Evolutionary conservation across 2,797 vertebrate species (phyloP), one percentile per base, ranked within the genome.

Genomic region (Artibeus lituratus): DNA sequence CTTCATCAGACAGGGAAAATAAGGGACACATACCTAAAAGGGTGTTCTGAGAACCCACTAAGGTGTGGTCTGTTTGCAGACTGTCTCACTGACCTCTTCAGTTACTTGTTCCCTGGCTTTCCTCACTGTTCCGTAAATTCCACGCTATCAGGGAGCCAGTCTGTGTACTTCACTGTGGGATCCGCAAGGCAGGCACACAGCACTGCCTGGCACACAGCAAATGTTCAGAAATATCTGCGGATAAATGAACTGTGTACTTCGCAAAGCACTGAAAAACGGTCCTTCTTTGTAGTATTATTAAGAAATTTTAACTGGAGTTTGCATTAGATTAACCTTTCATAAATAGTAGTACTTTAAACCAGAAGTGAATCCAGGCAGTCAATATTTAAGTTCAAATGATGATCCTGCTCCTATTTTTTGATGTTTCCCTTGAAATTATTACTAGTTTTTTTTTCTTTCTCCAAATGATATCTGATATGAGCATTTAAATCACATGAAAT

Each of bases 401-500:
- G 32, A n/a, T 57, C 26, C 26, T 82, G 5, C 85, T 90, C 14
- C 29, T 67, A 81, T 73, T 86, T 92, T 93, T 90, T 76, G 53
- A 77, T 82, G 29, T 91, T 92, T 91, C 82, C 69, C 42, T 76
- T 84, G 59, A 91, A 96, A 87, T 62, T 82, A 88, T 88, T 90
- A 86, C 59, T 57, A 86, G 35, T 42, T 29, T 44, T 47, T 16
- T 19, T n/a, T 70, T 37, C 8, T 42, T 47, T 21, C 12, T 32
- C n/a, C n/a, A 82, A 91, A 89, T 81, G 80, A 83, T 77, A 95
- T 92, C 67, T 95, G 91, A 80, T 94, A 81, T 90, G 90, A 67
- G 12, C 69, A 86, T 88, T 91, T 96, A 97, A 97, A 95, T 94
- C 87, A 90, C 88, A 93, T 74, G 14, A 85, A 88, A 90, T 81